These are phyloP conservation scores for Celastrina argiolus DNA, from an alignment of 2,888 invertebrate species.

Conservation along the genomic window DNA sequence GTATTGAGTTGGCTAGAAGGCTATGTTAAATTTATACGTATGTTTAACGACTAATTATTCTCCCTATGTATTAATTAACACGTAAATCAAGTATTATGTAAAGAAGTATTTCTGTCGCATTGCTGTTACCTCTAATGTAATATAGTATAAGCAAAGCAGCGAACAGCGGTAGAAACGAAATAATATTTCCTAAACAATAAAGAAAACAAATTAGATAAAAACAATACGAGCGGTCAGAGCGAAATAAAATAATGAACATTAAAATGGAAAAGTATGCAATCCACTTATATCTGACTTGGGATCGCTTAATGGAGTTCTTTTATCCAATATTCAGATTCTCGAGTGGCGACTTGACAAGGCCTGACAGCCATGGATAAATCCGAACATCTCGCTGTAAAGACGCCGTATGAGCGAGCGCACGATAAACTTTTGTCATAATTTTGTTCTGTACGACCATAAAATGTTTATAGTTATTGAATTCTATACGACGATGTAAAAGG, in stretches of 20 bases:
- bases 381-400: neutral
- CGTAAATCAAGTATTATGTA: no score
- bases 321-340: constrained; percentile 18
- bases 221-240: neutral
- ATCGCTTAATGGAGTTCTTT: constrained; percentile 18
- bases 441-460: neutral
- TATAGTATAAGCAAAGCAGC: no score
- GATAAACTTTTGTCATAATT: constrained; percentile 8
- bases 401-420: neutral
- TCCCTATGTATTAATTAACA: no score
- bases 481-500: neutral
- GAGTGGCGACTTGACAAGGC: constrained; percentile 7
- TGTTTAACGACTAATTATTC: no score
- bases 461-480: constrained; percentile 20
- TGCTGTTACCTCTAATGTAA: no score
- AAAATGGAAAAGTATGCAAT: constrained; percentile 8
- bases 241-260: neutral
- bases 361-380: constrained; percentile 14
- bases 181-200: neutral
- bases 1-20: no score
- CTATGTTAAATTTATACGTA: no score
- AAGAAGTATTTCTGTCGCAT: no score
- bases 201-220: neutral
- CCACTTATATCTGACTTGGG: constrained; percentile 4
- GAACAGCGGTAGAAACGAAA: no score